Percentiles rank a stretch among this genome's conserved stretches.
phyloP scores from a whole-genome alignment of 2,888 invertebrate genomes.

The Lithosia quadra region DNA sequence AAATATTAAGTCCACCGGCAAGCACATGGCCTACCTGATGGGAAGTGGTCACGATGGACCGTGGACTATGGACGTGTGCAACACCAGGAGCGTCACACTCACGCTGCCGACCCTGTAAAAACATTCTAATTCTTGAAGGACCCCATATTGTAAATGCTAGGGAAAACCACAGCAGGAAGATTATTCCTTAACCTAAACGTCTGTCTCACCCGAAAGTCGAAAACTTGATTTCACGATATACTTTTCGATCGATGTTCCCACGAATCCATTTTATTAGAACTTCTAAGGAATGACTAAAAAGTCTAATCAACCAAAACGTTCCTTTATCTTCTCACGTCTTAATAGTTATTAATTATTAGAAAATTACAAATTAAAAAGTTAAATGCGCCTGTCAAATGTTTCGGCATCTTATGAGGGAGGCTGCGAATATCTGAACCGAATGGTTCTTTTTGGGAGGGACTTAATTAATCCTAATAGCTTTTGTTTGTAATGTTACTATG shows the following conservation, averaged over 20 bases:
- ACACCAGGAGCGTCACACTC: no score
- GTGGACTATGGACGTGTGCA: no score
- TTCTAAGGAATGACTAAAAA: neutral
- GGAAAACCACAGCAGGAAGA: no score
- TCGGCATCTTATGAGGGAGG: slow-evolving; percentile 27
- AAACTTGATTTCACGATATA: neutral
- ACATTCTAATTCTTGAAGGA: no score
- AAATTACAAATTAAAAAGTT: slow-evolving; percentile 28
- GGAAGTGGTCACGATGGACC: no score
- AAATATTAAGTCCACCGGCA: no score
- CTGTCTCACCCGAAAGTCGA: neutral
- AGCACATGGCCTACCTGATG: no score
- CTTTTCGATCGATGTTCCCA: neutral
- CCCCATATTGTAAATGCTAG: no score
- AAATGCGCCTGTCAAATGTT: slow-evolving; percentile 32
- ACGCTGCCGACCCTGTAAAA: no score
- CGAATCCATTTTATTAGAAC: neutral
- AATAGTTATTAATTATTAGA: slow-evolving; percentile 25
- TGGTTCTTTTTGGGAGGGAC: slow-evolving; percentile 24
- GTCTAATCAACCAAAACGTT: neutral
- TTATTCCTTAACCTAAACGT: no score
- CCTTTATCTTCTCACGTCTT: slow-evolving; percentile 18
- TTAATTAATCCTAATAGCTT: slow-evolving; percentile 23
- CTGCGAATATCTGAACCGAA: slow-evolving; percentile 16
- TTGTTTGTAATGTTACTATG: slow-evolving; percentile 24